These are phyloP conservation scores for Benthosema pterotum DNA, from an alignment of 2,797 vertebrate genomes.

Conservation along the genomic window DNA sequence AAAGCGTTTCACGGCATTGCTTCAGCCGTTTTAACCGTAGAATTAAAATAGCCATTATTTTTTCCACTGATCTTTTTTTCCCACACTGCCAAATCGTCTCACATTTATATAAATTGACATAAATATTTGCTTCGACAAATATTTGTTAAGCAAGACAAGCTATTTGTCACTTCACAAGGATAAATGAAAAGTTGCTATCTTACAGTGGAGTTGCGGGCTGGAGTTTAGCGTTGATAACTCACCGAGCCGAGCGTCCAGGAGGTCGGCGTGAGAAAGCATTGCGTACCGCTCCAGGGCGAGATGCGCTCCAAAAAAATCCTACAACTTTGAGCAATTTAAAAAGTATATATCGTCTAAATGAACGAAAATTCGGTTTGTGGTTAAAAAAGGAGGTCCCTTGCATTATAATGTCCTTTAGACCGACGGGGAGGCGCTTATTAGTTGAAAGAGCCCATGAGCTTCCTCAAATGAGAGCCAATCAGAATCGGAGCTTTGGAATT, in stretches of 20 bases:
- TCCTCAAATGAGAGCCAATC: conserved; percentile 95
- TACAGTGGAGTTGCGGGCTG: conserved; percentile 86
- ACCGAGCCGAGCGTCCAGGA: conserved; percentile 99
- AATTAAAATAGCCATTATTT: neutral
- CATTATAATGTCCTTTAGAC: conserved; percentile 99
- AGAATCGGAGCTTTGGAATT: conserved; percentile 90
- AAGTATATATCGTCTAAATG: conserved; percentile 96
- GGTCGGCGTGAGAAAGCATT: conserved; percentile 99
- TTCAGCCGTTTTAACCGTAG: neutral
- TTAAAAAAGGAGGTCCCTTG: conserved; percentile 97
- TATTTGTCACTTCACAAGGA: conserved; percentile 64
- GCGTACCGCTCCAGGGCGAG: conserved; percentile 97
- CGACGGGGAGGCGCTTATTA: conserved; percentile 98
- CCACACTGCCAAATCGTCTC: conserved; percentile 22
- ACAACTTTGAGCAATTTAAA: conserved; percentile 91
- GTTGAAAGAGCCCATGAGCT: conserved; percentile 93
- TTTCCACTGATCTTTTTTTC: conserved; percentile 1
- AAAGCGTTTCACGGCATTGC: neutral
- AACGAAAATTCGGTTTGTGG: conserved; percentile 98
- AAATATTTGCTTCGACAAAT: conserved; percentile 34
- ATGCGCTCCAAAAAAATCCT: conserved; percentile 87
- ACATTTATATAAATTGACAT: conserved; percentile 28
- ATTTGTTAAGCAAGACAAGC: conserved; percentile 44
- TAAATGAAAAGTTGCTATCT: conserved; percentile 77
- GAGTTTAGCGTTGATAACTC: conserved; percentile 88